Conservation (phyloP, 2,888 invertebrate species). For the Petrophora chlorosata region DNA sequence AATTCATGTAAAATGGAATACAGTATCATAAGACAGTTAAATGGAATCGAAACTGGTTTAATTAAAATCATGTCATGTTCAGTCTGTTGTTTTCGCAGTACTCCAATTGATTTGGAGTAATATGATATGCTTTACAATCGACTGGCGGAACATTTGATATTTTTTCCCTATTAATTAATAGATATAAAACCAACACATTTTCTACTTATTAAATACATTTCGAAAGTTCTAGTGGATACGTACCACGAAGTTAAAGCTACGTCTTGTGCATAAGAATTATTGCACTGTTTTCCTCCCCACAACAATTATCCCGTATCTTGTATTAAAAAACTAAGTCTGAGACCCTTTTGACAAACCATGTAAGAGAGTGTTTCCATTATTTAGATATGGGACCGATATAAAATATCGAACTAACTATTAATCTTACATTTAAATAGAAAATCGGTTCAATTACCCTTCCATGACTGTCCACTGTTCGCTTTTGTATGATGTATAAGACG, state of each 20-base stretch:
- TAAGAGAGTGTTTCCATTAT: too few relatives aligned
- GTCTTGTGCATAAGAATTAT: constrained; percentile 1
- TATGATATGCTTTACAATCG: constrained; percentile 47
- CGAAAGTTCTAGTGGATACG: constrained; percentile 2
- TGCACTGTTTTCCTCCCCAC: constrained; percentile 6
- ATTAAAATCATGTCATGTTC: constrained; percentile 28
- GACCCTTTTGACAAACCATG: too few relatives aligned
- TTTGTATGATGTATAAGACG: too few relatives aligned
- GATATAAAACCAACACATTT: constrained; percentile 14
- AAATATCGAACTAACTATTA: too few relatives aligned
- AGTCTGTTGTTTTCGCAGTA: constrained; percentile 40
- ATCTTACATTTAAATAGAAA: too few relatives aligned
- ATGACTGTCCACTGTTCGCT: too few relatives aligned
- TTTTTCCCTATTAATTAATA: constrained; percentile 6
- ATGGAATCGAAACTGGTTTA: constrained; percentile 24
- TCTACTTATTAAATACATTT: constrained; percentile 16
- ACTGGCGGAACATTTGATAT: constrained; percentile 8
- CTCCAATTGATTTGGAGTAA: constrained; percentile 35
- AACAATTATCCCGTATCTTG: too few relatives aligned
- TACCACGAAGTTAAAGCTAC: not conserved
- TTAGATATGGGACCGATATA: too few relatives aligned
- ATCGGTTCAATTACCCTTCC: too few relatives aligned
- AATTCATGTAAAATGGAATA: constrained; percentile 41
- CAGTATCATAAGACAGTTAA: constrained; percentile 50
- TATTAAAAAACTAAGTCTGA: too few relatives aligned